Evolutionary conservation across 2,888 invertebrate species (phyloP).

Genomic region (Periphyllus acericola): DNA sequence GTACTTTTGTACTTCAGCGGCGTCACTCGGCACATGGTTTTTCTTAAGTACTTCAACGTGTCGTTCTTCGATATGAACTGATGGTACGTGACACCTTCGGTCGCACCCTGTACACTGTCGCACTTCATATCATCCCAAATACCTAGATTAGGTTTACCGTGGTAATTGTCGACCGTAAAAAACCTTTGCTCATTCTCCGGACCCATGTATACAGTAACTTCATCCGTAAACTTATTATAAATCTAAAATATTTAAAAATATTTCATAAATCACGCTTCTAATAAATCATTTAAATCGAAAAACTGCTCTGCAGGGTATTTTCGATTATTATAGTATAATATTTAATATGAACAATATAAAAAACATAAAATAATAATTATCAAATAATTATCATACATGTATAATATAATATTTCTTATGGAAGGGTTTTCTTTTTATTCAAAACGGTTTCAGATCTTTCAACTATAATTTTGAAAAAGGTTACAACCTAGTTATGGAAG

Average conservation of each 20-base stretch:
- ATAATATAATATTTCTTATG: no score
- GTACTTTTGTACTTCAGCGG: slow-evolving; percentile 72
- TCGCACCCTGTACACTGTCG: slow-evolving; percentile 73
- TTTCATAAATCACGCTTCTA: background rate
- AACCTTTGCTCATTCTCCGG: slow-evolving; percentile 72
- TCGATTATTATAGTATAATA: no score
- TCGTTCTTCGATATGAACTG: slow-evolving; percentile 73
- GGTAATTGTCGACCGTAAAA: slow-evolving; percentile 73
- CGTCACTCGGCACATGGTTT: slow-evolving; percentile 75
- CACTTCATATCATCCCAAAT: slow-evolving; percentile 72
- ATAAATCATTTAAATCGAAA: background rate
- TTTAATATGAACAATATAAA: no score
- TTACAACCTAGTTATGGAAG: no score
- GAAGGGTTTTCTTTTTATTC: no score
- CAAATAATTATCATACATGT: no score
- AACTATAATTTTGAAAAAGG: no score
- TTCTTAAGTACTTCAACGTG: slow-evolving; percentile 74
- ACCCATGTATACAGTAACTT: slow-evolving; percentile 75
- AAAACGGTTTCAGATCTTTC: no score
- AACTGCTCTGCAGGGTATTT: no score
- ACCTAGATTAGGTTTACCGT: slow-evolving; percentile 71
- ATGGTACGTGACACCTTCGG: slow-evolving; percentile 74
- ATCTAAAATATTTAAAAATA: slow-evolving; percentile 73
- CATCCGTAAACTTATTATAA: slow-evolving; percentile 73
- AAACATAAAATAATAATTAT: no score